Percentiles rank a stretch among this genome's conserved stretches.
phyloP scores from a whole-genome alignment of 92 coral and sea anemone genomes.

The Actinernus sp. region DNA sequence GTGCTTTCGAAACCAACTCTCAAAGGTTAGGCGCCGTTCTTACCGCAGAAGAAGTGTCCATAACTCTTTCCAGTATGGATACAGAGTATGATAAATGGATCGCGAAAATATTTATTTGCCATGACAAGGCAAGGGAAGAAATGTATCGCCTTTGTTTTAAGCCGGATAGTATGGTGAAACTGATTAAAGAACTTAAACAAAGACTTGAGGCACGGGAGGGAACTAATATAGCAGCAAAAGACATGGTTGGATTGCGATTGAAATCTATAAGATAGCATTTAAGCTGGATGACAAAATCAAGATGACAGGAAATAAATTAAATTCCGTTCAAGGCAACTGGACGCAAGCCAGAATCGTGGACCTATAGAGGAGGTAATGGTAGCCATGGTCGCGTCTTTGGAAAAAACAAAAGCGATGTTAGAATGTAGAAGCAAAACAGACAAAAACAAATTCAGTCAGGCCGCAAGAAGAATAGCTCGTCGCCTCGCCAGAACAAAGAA shows the following conservation, averaged over 20 bases:
- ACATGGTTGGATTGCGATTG: slow-evolving; percentile 43
- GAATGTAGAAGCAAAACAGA: slow-evolving; percentile 31
- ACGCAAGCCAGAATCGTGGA: slow-evolving; percentile 37
- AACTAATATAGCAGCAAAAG: slow-evolving; percentile 39
- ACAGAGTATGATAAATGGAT: slow-evolving; percentile 54
- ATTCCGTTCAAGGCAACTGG: slow-evolving; percentile 34
- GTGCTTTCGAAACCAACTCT: slow-evolving; percentile 20
- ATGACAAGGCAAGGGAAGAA: slow-evolving; percentile 45
- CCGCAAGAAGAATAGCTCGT: slow-evolving; percentile 40
- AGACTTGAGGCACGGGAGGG: slow-evolving; percentile 21
- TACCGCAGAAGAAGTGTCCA: slow-evolving; percentile 35
- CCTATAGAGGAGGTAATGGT: slow-evolving; percentile 16
- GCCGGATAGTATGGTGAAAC: slow-evolving; percentile 37
- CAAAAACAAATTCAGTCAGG: slow-evolving; percentile 22
- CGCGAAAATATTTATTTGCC: slow-evolving; percentile 40
- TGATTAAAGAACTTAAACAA: slow-evolving; percentile 24
- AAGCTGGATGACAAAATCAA: slow-evolving; percentile 13
- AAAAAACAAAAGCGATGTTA: slow-evolving; percentile 26
- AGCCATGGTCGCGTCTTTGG: slow-evolving; percentile 9
- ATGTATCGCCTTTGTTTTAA: slow-evolving; percentile 43
- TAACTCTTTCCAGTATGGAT: slow-evolving; percentile 48
- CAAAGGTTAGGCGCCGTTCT: slow-evolving; percentile 16
- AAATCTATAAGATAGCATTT: no score
- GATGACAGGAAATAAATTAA: slow-evolving; percentile 20
- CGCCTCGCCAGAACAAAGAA: slow-evolving; percentile 33